Base-by-base conservation (phyloP, 2,888 invertebrate genomes). In the Arctia plantaginis region DNA sequence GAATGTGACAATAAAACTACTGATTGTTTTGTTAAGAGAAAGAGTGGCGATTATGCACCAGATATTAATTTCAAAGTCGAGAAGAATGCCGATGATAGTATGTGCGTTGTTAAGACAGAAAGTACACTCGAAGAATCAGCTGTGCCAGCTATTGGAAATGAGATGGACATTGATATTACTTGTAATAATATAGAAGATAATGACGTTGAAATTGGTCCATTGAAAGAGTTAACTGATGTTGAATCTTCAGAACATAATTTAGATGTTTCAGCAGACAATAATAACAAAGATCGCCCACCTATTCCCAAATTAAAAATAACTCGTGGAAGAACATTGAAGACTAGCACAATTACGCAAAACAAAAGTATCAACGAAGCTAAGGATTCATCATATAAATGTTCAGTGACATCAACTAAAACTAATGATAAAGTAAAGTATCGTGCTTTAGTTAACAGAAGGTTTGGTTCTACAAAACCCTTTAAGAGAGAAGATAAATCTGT, bases 401-500 rank as follows among this genome's bases (percentile, higher is more conserved):
- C 94, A 47, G 89, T 95, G 69, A 94, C 95, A 66, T 89, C 92
- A 78, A 93, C 93, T 80, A 94, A 95, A 66, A 90, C 90, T 55
- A 92, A 94, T 30, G 93, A 94, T 62, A 91, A 92, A 83, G 89
- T 93, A 1, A 93, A 93, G 76, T 96, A 96, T 88, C 95, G 93
- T 73, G 93, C 97, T 64, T 90, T 96, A 84, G 91, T 97, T 80
- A 97, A 97, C 86, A 94, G 97, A 75, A 92, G 97, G 41, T 97
- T 97, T 89, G 97, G 97, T 33, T 82, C 87, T n/a, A 80, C 89
- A 78, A 87, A 93, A 90, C 87, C 93, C 4, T 87, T 96, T 6
- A 97, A 97, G 90, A 96, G 96, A 65, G 97, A 97, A 86, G 97
- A 97, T 80, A 96, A 93, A 84, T 91, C 94, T 68, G 89, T 96